Evolutionary conservation across 2,888 invertebrate species (phyloP), one percentile per base, ranked within the genome.

Genomic region (Torymus tubicola): DNA sequence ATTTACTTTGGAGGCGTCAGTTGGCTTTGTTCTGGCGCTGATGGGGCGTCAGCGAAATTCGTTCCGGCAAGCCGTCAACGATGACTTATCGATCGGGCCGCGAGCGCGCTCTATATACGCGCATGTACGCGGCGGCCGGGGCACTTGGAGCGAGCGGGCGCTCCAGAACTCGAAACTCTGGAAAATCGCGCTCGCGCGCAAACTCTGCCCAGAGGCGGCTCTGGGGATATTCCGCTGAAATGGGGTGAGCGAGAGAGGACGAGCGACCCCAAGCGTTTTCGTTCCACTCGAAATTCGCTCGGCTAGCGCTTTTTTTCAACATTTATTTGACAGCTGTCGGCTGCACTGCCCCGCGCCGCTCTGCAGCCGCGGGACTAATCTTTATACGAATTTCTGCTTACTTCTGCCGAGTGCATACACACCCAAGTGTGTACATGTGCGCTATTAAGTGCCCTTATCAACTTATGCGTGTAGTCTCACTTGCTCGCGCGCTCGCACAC

Each of bases 261-360:
- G 58, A 74, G 14, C 67, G 53, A 71, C 80, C 75, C 76, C 55
- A 72, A 50, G 69, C 64, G 57, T 63, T 58, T 83, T 81, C 86
- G 87, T 86, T 83, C 88, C 89, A 90, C 90, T 90, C 88, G 87
- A 90, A 90, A 90, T 89, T 90, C 87, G 89, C 90, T 90, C 86
- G 87, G 87, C 87, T 88, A 88, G 90, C 89, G 86, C 86, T 88
- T 89, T 90, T 86, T 87, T 86, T 86, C 84, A 89, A 89, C 90
- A 88, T 90, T 90, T 89, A 89, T 90, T 90, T 89, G 90, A 89
- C 90, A 90, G 90, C 90, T 90, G 90, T 90, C 90, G 89, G 84
- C 87, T 88, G 87, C 90, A 90, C 85, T 82, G 86, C 85, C 85
- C 76, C 65, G 65, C 80, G 79, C 73, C 60, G 81, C 21, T 18